Evolutionary conservation across 2,888 invertebrate species (phyloP).

Genomic region (Drosophila nr. perissopoda): DNA sequence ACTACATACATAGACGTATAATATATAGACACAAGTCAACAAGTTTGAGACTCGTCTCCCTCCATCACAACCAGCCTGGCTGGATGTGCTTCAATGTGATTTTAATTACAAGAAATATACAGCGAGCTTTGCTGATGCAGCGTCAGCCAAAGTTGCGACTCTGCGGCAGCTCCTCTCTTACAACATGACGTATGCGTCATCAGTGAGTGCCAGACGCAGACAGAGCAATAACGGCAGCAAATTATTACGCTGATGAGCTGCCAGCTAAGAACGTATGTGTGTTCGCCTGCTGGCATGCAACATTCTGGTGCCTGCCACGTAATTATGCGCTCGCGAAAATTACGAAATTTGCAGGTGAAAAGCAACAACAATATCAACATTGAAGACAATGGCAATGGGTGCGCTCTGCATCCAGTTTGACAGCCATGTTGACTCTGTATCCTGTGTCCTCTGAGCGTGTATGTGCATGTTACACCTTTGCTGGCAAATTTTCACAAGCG

Average conservation of each 20-base stretch:
- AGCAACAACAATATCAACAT: conserved; percentile 26
- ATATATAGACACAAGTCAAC: conserved; percentile 58
- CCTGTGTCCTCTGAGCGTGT: conserved; percentile 39
- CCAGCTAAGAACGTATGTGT: neutral
- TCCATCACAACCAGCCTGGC: neutral
- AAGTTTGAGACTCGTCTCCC: conserved; percentile 74
- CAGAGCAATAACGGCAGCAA: conserved; percentile 11
- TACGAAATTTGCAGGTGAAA: conserved; percentile 69
- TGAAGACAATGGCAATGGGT: conserved; percentile 42
- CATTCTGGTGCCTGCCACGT: conserved; percentile 63
- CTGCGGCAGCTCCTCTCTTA: conserved; percentile 24
- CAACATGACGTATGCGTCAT: conserved; percentile 77
- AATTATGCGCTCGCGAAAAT: conserved; percentile 75
- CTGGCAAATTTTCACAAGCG: conserved; percentile 24
- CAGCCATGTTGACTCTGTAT: conserved; percentile 53
- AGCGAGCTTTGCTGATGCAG: conserved; percentile 30
- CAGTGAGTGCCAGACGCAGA: conserved; percentile 54
- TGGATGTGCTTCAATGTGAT: conserved; percentile 72
- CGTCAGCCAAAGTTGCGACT: conserved; percentile 67
- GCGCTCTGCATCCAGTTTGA: conserved; percentile 43
- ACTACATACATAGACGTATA: neutral
- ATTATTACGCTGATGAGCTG: conserved; percentile 20
- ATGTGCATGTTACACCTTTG: conserved; percentile 45
- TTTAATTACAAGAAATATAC: conserved; percentile 81
- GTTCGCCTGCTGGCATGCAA: conserved; percentile 52